phyloP scores from a whole-genome alignment of 2,888 invertebrate species.

The Andrena fulva region DNA sequence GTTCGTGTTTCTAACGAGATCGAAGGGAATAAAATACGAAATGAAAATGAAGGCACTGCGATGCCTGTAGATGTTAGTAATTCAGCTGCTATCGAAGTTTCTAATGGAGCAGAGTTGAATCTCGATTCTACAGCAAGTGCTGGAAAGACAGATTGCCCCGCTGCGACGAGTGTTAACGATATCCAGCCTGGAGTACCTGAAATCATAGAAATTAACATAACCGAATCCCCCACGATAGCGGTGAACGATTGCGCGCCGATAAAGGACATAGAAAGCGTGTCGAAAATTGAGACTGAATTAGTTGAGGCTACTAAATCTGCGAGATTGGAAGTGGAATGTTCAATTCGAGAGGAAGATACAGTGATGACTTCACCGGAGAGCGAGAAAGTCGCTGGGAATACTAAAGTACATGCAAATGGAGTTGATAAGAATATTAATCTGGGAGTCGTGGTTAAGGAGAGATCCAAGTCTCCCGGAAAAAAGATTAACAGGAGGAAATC shows the following conservation, averaged over 20 bases:
- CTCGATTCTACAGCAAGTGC: background rate
- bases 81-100: background rate
- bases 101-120: background rate
- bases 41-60: background rate
- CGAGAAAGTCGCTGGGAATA: background rate
- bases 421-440: constrained; percentile 8
- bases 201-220: constrained; percentile 77
- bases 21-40: background rate
- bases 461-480: constrained; percentile 81
- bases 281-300: background rate
- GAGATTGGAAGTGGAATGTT: background rate
- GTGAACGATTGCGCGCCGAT: constrained; percentile 77
- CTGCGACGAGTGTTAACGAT: background rate
- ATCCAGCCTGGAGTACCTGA: constrained; percentile 58
- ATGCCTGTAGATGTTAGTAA: background rate
- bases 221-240: constrained; percentile 73
- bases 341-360: background rate
- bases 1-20: background rate
- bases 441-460: constrained; percentile 50
- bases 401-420: constrained; percentile 15
- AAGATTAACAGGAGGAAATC: constrained; percentile 77
- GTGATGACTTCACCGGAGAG: constrained; percentile 13
- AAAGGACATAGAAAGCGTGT: constrained; percentile 20
- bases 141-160: background rate
- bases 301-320: background rate